Percentiles rank a stretch among this genome's conserved stretches.
These are phyloP conservation scores for Boulengeromyrus knoepffleri DNA, from an alignment of 2,113 vertebrate species.

Conservation along the genomic window DNA sequence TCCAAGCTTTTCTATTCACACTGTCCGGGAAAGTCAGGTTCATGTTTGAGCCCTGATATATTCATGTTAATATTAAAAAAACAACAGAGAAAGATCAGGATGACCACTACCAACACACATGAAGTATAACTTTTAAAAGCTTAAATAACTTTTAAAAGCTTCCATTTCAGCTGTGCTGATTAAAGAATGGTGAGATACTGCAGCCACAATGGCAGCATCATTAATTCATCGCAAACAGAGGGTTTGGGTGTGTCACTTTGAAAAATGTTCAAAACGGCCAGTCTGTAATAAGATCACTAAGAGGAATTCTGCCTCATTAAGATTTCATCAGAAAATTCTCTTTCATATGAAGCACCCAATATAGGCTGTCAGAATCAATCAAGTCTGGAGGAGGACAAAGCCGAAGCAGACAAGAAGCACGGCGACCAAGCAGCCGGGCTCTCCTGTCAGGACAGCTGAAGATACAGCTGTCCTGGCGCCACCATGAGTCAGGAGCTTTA, in stretches of 20 bases:
- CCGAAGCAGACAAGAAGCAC: conserved; percentile 51
- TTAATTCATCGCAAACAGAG: conserved; percentile 89
- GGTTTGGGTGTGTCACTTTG: conserved; percentile 82
- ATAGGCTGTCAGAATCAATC: conserved; percentile 84
- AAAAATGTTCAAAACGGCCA: conserved; percentile 89
- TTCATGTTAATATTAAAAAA: conserved; percentile 32
- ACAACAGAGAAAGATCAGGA: conserved; percentile 30
- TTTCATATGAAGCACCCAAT: conserved; percentile 89
- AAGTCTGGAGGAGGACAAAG: conserved; percentile 70
- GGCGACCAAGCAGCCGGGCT: conserved; percentile 59
- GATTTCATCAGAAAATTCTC: conserved; percentile 83
- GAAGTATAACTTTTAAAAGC: conserved; percentile 57
- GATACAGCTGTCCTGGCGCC: not conserved
- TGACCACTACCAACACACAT: conserved; percentile 14
- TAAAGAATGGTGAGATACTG: conserved; percentile 78
- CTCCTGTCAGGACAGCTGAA: conserved; percentile 62
- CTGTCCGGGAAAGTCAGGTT: conserved; percentile 13
- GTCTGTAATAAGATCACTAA: conserved; percentile 81
- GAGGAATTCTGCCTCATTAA: conserved; percentile 87
- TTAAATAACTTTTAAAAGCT: conserved; percentile 63
- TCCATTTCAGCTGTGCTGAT: conserved; percentile 62
- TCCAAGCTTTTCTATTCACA: not conserved
- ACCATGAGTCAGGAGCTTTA: no score
- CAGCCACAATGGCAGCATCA: conserved; percentile 78
- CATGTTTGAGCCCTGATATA: conserved; percentile 42